Evolutionary conservation across 2,113 vertebrate species (phyloP).

Genomic region (Malurus melanocephalus): DNA sequence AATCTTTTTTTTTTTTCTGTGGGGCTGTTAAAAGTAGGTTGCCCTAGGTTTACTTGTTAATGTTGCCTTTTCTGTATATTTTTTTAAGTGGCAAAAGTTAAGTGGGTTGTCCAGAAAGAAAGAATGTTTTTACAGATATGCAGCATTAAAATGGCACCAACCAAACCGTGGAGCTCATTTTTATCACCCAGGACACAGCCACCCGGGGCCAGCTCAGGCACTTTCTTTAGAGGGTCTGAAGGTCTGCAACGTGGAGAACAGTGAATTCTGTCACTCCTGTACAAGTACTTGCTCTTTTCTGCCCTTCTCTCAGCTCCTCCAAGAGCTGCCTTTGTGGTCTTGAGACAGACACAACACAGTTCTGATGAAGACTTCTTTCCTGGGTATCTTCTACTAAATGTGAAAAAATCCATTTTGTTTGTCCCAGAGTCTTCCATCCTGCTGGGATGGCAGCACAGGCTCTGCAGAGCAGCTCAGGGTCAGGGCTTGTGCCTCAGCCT

Average conservation of each 20-base stretch:
- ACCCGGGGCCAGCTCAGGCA: not conserved
- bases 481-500: not conserved
- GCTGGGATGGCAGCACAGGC: accelerated
- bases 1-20: not conserved
- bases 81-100: not conserved
- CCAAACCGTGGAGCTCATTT: accelerated
- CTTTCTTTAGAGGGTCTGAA: not conserved
- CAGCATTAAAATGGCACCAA: not conserved
- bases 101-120: not conserved
- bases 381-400: not conserved
- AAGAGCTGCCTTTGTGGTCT: not conserved
- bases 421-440: not conserved
- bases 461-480: not conserved
- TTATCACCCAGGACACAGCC: not conserved
- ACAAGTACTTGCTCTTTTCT: not conserved
- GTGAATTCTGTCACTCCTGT: not conserved
- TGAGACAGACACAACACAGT: not conserved
- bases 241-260: accelerated
- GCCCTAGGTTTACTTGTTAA: not conserved
- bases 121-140: not conserved
- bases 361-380: not conserved
- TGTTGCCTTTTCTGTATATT: not conserved
- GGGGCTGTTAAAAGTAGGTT: not conserved
- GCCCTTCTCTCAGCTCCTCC: not conserved
- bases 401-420: accelerated